These are phyloP conservation scores for Atopsyche davidsoni DNA, from an alignment of 1,140 invertebrate genomes.

Conservation along the genomic window DNA sequence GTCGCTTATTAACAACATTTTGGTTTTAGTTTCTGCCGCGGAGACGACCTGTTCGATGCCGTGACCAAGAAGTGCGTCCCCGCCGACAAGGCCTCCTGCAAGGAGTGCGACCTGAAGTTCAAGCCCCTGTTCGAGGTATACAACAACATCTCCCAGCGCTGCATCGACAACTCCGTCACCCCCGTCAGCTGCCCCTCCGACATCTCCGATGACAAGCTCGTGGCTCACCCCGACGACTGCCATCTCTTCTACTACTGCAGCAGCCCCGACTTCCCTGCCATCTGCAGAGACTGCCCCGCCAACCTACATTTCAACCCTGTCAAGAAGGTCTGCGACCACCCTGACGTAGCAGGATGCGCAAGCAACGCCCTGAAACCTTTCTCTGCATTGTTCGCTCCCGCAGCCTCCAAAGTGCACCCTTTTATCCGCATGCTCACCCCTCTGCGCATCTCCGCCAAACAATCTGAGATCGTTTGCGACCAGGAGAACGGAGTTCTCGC, in stretches of 20 bases:
- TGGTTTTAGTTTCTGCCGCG: no score
- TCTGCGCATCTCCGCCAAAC: not conserved
- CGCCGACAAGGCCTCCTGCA: no score
- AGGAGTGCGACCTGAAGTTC: no score
- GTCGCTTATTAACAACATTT: no score
- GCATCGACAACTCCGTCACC: constrained; percentile 22
- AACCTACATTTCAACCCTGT: constrained; percentile 35
- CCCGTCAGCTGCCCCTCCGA: constrained; percentile 8
- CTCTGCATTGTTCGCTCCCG: not conserved
- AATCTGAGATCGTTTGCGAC: not conserved
- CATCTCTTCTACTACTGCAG: constrained; percentile 33
- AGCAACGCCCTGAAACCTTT: not conserved
- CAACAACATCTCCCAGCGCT: constrained; percentile 26
- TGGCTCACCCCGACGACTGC: constrained; percentile 33
- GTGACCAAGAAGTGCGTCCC: no score
- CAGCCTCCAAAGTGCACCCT: constrained; percentile 34
- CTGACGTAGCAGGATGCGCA: constrained; percentile 30
- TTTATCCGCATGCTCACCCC: constrained; percentile 38
- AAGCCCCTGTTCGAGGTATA: no score
- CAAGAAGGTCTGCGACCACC: constrained; percentile 36
- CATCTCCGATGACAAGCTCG: constrained; percentile 22
- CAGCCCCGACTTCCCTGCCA: constrained; percentile 13
- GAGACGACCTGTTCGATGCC: no score
- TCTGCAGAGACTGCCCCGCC: constrained; percentile 34
- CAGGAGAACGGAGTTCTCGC: constrained; percentile 3